Base-by-base conservation (phyloP, 2,113 vertebrate species). In the Anhinga anhinga region DNA sequence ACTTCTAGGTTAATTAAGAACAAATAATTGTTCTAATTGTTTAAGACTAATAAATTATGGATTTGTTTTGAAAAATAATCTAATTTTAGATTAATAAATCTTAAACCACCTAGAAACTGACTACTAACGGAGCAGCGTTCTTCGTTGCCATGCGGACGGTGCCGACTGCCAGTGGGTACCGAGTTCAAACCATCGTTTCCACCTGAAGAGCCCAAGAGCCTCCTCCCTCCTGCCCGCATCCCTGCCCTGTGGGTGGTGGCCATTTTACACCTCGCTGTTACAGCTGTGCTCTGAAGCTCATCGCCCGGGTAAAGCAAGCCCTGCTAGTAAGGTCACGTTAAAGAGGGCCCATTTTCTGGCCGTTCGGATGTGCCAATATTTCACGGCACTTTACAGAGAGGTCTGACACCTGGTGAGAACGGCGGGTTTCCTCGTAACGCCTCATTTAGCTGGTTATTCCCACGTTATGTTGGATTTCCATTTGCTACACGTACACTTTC, bases 81-180 rank as follows among this genome's bases (percentile, higher is more conserved):
- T 38, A 7, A 23, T 49, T 86, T 70, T 34, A 32, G 21, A 25
- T 62, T 4, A 66, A 14, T 47, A 83, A 44, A 11, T 49, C 53
- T 49, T 34, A 55, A 91, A 38, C 17, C 16, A 14, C 19, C 50
- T 59, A 44, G 40, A 83, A 58, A 34, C 11, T 14, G 32, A 36
- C 2, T 26, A 13, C 36, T 45, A 6, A 10, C 5, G 2, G n/a
- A 16, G n/a, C 1, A 26, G 16, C 3, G 1, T 23, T 2, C 12
- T 26, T 40, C 50, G 1, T 7, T 9, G 29, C 47, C 15, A 11
- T 17, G 2, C 2, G 21, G 53, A 4, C 22, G 23, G 66, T 1
- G 11, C 25, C 9, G 23, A 1, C 10, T 9, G 38, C 29, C 18
- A 2, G 4, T 3, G 9, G 30, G 21, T 40, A 20, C 32, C 1